Percentiles rank a stretch among this genome's conserved stretches.
Evolutionary conservation across 2,888 invertebrate genomes (phyloP).

Genomic region (Leptura quadrifasciata): DNA sequence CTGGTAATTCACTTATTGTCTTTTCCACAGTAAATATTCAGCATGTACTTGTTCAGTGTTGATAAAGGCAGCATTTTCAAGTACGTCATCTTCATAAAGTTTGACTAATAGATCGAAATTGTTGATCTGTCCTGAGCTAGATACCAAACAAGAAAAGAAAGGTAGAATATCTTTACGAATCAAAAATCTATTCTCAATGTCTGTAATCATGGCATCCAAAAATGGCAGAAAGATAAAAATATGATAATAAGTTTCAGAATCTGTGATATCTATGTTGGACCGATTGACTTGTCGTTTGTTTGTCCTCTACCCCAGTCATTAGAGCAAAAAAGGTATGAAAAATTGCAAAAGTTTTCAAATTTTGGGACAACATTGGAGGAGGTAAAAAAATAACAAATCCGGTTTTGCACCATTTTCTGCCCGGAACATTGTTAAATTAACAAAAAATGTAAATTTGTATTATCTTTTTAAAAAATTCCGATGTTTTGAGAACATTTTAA

Average conservation of each 20-base stretch:
- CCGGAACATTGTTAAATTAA: too few species aligned
- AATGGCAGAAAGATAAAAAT: conserved; percentile 9
- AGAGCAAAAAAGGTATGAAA: too few species aligned
- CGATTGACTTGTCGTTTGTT: too few species aligned
- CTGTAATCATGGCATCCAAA: conserved; percentile 22
- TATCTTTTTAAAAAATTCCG: too few species aligned
- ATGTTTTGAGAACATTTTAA: too few species aligned
- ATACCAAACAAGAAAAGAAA: conserved; percentile 4
- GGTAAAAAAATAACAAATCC: too few species aligned
- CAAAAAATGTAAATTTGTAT: too few species aligned
- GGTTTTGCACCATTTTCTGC: too few species aligned
- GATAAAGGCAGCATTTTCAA: conserved; percentile 4
- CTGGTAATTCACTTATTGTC: conserved; percentile 12
- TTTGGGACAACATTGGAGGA: too few species aligned
- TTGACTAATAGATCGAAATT: not conserved
- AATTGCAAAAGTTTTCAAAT: too few species aligned
- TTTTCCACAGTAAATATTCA: not conserved
- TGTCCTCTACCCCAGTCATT: too few species aligned
- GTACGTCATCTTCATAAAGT: not conserved
- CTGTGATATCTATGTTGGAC: not conserved
- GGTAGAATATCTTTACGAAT: not conserved
- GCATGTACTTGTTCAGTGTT: not conserved
- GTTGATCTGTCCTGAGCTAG: too few species aligned
- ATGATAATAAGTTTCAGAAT: not conserved
- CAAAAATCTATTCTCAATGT: conserved; percentile 14